Base-by-base conservation (phyloP, 1,140 invertebrate species). In the Druon quercuslanigerum region DNA sequence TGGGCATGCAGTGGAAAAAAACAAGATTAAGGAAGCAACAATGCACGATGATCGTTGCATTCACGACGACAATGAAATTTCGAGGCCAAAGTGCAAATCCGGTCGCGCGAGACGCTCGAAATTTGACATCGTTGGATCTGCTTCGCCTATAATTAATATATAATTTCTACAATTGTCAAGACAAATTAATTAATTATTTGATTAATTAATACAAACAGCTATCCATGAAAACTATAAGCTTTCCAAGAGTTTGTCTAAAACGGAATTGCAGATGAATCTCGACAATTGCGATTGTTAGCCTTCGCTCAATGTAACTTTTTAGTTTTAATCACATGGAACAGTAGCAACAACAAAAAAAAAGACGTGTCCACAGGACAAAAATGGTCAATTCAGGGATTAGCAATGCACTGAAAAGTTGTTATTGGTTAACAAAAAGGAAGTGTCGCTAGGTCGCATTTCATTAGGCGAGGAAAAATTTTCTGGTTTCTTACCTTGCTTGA, bases 401-500 rank as follows among this genome's bases (percentile, higher is more conserved):
- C 83, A 84, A 87, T 84, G 85, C 84, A 85, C 80, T 82, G 77
- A 84, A 83, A 85, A 83, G 77, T 82, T 83, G 84, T 86, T 84
- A 86, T 82, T 82, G 81, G 83, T 87, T 85, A 84, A 25, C 20
- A 79, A 84, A 83, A 84, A 84, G 80, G 82, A 84, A 74, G 79
- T 79, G 79, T 79, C 74, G 76, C 79, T 84, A 83, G 79, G 82
- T 82, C 79, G 79, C 77, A 85, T 74, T 82, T 83, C 81, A 60
- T 81, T 80, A 84, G 82, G 80, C 77, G 81, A 83, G 73, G 17
- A 50, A n/a, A 71, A 83, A 2, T 82, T 66, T 50, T 73, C 57
- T 75, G 66, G 50, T 83, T 57, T 85, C 90, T 91, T 91, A 91
- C 90, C 90, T 91, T 91, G 89, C 77, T 90, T 90, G 83, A 88